These are phyloP conservation scores for Galeopsomyia nigrocyanea DNA, from an alignment of 2,888 invertebrate genomes.

Conservation along the genomic window DNA sequence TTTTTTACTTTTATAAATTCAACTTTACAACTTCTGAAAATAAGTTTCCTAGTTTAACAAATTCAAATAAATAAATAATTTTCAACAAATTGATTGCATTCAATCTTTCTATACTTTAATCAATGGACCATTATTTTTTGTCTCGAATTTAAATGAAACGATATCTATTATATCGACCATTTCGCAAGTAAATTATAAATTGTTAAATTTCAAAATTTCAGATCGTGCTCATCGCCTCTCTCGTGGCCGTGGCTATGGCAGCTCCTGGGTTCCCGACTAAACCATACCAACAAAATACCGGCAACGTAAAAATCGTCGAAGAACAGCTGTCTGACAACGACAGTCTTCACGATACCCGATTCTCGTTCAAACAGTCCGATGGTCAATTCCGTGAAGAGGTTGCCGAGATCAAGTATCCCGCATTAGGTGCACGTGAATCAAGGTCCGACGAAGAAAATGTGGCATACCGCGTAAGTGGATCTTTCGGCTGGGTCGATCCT, in stretches of 20 bases:
- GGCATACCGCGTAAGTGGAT: slow-evolving; percentile 54
- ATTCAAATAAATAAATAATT: background rate
- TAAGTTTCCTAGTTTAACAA: no score
- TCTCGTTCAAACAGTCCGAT: slow-evolving; percentile 47
- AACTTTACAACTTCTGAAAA: no score
- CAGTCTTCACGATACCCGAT: slow-evolving; percentile 49
- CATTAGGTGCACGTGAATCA: slow-evolving; percentile 50
- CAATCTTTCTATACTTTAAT: no score
- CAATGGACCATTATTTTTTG: no score
- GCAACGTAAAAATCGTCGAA: slow-evolving; percentile 37
- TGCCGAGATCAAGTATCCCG: slow-evolving; percentile 56
- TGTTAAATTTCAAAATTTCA: slow-evolving; percentile 20
- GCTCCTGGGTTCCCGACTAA: slow-evolving; percentile 42
- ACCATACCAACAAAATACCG: background rate
- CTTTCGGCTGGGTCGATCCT: slow-evolving; percentile 56
- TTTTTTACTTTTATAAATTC: background rate
- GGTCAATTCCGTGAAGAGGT: slow-evolving; percentile 53
- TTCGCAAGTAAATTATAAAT: no score
- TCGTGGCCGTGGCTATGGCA: slow-evolving; percentile 46
- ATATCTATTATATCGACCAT: no score
- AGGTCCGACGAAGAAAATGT: slow-evolving; percentile 47
- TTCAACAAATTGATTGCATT: no score
- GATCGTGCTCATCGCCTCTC: slow-evolving; percentile 47
- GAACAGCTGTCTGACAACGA: slow-evolving; percentile 47
- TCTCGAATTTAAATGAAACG: no score